These are phyloP conservation scores for Drosophila busckii DNA, from an alignment of 1,140 invertebrate genomes.

Conservation along the genomic window DNA sequence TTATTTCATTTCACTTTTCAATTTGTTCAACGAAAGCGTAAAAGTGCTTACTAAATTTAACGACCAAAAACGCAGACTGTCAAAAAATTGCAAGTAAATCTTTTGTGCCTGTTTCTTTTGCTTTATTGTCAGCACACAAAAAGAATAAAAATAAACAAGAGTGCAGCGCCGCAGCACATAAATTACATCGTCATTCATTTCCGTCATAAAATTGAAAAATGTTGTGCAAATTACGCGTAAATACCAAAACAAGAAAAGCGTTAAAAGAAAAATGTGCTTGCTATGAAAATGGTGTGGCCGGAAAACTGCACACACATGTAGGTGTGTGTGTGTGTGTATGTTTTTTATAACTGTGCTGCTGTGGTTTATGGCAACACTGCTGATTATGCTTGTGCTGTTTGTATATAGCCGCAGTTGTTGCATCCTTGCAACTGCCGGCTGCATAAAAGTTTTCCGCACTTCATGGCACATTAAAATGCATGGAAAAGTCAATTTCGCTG, in stretches of 20 bases:
- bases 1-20: too few species aligned
- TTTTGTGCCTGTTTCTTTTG: conserved; percentile 18
- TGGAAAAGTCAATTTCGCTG: not conserved
- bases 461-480: conserved; percentile 12
- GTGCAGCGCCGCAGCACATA: conserved; percentile 40
- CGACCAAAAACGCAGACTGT: not conserved
- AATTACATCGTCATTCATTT: conserved; percentile 72
- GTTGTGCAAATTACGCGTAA: conserved; percentile 75
- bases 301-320: conserved; percentile 37
- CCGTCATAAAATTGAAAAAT: conserved; percentile 76
- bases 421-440: not conserved
- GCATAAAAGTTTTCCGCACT: too few species aligned
- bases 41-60: too few species aligned
- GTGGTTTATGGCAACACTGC: conserved; percentile 2
- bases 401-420: conserved; percentile 10
- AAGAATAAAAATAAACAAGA: conserved; percentile 6
- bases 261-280: conserved; percentile 22
- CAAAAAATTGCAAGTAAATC: conserved; percentile 51
- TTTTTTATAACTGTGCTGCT: not conserved
- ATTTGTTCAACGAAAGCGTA: too few species aligned
- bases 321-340: conserved; percentile 12
- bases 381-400: conserved; percentile 5
- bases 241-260: conserved; percentile 39
- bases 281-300: conserved; percentile 52
- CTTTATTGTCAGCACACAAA: conserved; percentile 13